Base-by-base conservation (phyloP, 2,113 vertebrate species). In the Bos javanicus region DNA sequence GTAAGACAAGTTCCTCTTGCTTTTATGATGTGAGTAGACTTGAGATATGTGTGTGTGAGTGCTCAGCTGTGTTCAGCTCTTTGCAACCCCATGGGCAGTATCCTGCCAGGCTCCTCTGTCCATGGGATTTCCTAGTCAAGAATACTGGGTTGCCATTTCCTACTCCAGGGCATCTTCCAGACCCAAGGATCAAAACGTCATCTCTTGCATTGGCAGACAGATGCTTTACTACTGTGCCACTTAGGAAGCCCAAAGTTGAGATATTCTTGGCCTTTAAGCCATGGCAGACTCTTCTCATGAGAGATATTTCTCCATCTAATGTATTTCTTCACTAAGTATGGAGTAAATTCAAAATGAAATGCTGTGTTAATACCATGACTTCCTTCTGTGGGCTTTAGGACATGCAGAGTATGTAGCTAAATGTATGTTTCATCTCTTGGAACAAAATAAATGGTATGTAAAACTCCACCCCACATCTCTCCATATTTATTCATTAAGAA, bases 291-390 rank as follows among this genome's bases (percentile, higher is more conserved):
- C 30, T 52, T 80, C 62, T 59, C 23, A 30, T 91, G 52, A 59
- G 94, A 96, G 60, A 21, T 48, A 3, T 59, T 80, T 88, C 39
- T 71, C 50, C 60, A 26, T 85, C 57, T 80, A 80, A 50, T 57
- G 28, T 48, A 39, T 74, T 46, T 91, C 64, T 74, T 95, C 57
- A 13, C n/a, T 94, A 30, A 13, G 7, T 39, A 2, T 54, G 6
- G 19, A 94, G 60, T 25, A 67, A 91, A 97, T 92, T 67, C 33
- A 52, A 94, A 86, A 85, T 43, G 60, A 95, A 95, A 81, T 54
- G 36, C 26, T 60, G 1, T 57, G 30, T 54, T 43, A 54, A 28
- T 43, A 25, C 46, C 56, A 21, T 50, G 81, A 67, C 50, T 64
- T 78, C 92, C 84, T 87, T 60, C n/a, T 87, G 13, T 78, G 60